A percentile compares a stretch with the other conserved stretches of the same genome.
These are phyloP conservation scores for Pagrus major DNA, from an alignment of 2,113 vertebrate genomes.

Conservation along the genomic window DNA sequence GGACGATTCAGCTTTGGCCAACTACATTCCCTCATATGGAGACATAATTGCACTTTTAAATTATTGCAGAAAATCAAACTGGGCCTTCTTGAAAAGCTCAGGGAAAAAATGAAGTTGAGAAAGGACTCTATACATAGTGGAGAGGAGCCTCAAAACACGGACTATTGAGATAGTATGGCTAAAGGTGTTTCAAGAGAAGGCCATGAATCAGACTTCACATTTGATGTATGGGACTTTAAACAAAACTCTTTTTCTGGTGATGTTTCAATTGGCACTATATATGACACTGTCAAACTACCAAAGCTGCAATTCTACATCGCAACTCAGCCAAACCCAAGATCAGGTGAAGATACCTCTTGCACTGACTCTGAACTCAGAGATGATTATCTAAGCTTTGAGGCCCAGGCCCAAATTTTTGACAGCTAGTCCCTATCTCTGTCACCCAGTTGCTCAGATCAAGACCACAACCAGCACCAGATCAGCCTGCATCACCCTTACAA, in stretches of 20 bases:
- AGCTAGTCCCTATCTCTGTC: no score
- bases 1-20: no score
- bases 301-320: neutral
- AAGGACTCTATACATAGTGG: no score
- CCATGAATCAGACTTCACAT: constrained; percentile 13
- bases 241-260: neutral
- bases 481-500: no score
- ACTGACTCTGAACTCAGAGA: no score
- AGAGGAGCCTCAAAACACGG: neutral
- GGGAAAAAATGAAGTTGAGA: neutral
- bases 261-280: neutral
- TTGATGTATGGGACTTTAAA: constrained; percentile 4
- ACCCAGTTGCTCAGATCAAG: no score
- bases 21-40: no score
- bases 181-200: neutral
- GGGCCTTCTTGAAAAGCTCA: constrained; percentile 1
- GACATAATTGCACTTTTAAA: constrained; percentile 3
- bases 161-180: neutral
- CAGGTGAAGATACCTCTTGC: neutral
- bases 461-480: no score
- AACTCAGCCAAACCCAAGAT: neutral
- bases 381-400: no score
- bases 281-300: neutral
- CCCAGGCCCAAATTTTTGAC: no score
- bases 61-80: neutral